Evolutionary conservation across 2,113 vertebrate species (phyloP).

Genomic region (Elanus axillaris): DNA sequence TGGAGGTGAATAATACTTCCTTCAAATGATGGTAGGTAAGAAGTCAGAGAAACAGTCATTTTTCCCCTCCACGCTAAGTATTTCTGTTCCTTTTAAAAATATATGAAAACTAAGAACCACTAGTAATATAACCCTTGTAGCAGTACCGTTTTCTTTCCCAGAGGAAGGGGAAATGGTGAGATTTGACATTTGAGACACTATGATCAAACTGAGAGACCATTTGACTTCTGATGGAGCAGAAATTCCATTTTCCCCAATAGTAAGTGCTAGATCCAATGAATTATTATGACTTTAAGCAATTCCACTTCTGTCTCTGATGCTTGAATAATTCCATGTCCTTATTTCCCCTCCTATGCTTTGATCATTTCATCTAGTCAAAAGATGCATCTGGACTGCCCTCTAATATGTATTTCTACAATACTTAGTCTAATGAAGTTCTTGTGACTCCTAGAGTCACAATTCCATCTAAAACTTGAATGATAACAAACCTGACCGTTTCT

Average conservation of each 20-base stretch:
- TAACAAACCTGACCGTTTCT: background rate
- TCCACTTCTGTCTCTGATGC: background rate
- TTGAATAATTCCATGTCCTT: slow-evolving; percentile 4
- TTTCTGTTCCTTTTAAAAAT: background rate
- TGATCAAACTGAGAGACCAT: background rate
- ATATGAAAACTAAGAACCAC: background rate
- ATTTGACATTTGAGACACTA: background rate
- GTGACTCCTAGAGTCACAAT: background rate
- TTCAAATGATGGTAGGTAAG: background rate
- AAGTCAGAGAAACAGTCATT: background rate
- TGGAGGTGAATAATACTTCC: background rate
- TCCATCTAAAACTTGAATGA: background rate
- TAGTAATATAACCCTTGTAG: background rate
- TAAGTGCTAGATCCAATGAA: background rate
- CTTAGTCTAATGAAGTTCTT: background rate
- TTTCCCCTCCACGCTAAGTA: background rate
- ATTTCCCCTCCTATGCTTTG: background rate
- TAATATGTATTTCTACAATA: background rate
- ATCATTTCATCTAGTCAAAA: background rate
- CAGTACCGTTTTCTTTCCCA: background rate
- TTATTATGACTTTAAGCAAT: slow-evolving; percentile 7
- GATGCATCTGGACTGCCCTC: background rate
- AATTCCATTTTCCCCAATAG: slow-evolving; percentile 35
- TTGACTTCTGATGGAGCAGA: slow-evolving; percentile 39
- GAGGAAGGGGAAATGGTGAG: background rate